A percentile compares a stretch with the other conserved stretches of the same genome.
phyloP scores from a whole-genome alignment of 2,797 vertebrate species.

The Halcyon badia region DNA sequence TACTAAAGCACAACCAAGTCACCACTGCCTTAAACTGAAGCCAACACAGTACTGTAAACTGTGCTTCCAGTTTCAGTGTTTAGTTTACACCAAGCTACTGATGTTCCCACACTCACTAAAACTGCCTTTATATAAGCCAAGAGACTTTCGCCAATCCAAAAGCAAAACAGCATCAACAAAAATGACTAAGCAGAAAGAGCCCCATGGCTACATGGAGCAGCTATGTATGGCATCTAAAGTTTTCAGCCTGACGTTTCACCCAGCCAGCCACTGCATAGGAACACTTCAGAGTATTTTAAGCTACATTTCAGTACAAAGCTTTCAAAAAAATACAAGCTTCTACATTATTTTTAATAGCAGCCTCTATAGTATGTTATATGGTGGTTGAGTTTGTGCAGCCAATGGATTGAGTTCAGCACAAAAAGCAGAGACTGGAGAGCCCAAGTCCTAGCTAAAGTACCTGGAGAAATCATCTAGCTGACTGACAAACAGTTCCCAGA shows the following conservation, averaged over 20 bases:
- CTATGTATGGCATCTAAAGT: constrained; percentile 44
- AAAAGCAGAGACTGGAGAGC: background rate
- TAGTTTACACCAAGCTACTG: constrained; percentile 11
- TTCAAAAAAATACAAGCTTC: background rate
- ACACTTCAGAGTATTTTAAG: background rate
- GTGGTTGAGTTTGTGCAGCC: background rate
- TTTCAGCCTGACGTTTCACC: background rate
- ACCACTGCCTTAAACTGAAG: background rate
- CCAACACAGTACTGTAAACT: background rate
- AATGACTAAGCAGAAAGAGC: constrained; percentile 76
- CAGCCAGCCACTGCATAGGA: background rate
- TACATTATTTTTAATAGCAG: background rate
- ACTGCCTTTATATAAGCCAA: background rate
- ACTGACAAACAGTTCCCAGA: background rate
- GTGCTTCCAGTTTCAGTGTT: constrained; percentile 7
- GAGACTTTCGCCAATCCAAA: constrained; percentile 40
- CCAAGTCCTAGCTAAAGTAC: background rate
- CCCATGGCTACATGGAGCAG: constrained; percentile 40
- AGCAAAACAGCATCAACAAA: constrained; percentile 33
- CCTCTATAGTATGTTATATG: background rate
- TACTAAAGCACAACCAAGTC: background rate
- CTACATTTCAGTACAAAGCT: background rate
- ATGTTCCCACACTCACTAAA: constrained; percentile 40
- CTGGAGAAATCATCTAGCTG: background rate
- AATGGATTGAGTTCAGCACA: background rate